These are phyloP conservation scores for Drosophila cardini DNA, from an alignment of 1,140 invertebrate species.

Conservation along the genomic window DNA sequence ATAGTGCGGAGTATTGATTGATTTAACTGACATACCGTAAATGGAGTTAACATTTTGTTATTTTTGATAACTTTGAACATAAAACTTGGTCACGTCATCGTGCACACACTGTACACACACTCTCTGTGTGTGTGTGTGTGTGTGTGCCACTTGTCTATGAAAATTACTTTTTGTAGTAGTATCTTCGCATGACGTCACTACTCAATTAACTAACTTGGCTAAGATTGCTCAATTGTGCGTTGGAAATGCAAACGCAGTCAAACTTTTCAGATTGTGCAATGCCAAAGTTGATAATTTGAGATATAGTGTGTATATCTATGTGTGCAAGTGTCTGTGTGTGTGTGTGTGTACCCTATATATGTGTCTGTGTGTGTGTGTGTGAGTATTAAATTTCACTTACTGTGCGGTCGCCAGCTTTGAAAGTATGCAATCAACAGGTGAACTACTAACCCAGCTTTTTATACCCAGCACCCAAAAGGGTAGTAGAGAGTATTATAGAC, in stretches of 20 bases:
- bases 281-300: slow-evolving; percentile 5
- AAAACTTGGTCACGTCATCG: slow-evolving; percentile 57
- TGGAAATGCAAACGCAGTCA: slow-evolving; percentile 15
- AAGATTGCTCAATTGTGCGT: slow-evolving; percentile 3
- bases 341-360: slow-evolving; percentile 1
- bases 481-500: neutral
- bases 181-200: slow-evolving; percentile 32
- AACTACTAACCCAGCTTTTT: slow-evolving; percentile 61
- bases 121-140: slow-evolving; percentile 5
- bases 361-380: slow-evolving; percentile 4
- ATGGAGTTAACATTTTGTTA: slow-evolving; percentile 33
- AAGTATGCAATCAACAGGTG: slow-evolving; percentile 63
- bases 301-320: neutral
- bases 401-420: slow-evolving; percentile 43
- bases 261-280: slow-evolving; percentile 28
- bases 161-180: slow-evolving; percentile 11
- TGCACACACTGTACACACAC: slow-evolving; percentile 43
- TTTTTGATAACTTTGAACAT: slow-evolving; percentile 35
- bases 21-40: slow-evolving; percentile 58
- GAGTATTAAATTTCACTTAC: slow-evolving; percentile 56
- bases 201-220: slow-evolving; percentile 29
- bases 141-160: slow-evolving; percentile 21
- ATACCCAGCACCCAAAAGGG: neutral
- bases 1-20: slow-evolving; percentile 53
- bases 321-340: slow-evolving; percentile 8